These are phyloP conservation scores for Triplophysa tibetana DNA, from an alignment of 2,113 vertebrate genomes.

Conservation along the genomic window DNA sequence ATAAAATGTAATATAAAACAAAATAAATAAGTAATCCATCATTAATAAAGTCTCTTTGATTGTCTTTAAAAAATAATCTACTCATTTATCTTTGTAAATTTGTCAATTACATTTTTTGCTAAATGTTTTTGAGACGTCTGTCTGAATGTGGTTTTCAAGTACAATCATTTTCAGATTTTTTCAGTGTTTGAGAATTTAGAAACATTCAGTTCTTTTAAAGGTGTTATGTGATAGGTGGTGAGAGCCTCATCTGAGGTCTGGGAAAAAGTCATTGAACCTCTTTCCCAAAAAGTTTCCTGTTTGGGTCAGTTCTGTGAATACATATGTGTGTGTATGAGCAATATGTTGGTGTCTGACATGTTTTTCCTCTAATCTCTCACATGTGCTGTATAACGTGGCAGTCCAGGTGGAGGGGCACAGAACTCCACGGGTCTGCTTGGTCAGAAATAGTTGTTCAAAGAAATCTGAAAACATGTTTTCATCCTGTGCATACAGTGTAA, in stretches of 20 bases:
- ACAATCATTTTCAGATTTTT: background rate
- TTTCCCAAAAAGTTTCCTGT: constrained; percentile 74
- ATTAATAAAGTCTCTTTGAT: background rate
- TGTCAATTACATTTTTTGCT: background rate
- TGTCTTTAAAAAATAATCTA: too few relatives aligned
- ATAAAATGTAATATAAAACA: too few relatives aligned
- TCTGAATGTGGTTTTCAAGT: background rate
- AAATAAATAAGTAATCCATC: background rate
- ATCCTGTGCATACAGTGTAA: constrained; percentile 61
- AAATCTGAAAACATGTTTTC: constrained; percentile 81
- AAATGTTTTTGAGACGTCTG: background rate
- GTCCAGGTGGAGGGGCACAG: constrained; percentile 70
- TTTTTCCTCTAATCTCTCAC: constrained; percentile 63
- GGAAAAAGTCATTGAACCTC: constrained; percentile 69
- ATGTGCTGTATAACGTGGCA: constrained; percentile 55
- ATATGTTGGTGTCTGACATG: constrained; percentile 63
- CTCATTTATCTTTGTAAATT: background rate
- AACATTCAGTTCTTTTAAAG: constrained; percentile 53
- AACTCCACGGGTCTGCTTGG: constrained; percentile 58
- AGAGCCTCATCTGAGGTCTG: constrained; percentile 60
- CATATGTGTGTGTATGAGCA: constrained; percentile 54
- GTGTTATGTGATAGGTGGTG: constrained; percentile 63
- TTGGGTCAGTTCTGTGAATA: constrained; percentile 60
- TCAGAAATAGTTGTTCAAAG: constrained; percentile 74
- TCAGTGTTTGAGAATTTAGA: constrained; percentile 12